A percentile compares a stretch with the other conserved stretches of the same genome.
Evolutionary conservation across 2,888 invertebrate species (phyloP).

Genomic region (Agelastica alni): DNA sequence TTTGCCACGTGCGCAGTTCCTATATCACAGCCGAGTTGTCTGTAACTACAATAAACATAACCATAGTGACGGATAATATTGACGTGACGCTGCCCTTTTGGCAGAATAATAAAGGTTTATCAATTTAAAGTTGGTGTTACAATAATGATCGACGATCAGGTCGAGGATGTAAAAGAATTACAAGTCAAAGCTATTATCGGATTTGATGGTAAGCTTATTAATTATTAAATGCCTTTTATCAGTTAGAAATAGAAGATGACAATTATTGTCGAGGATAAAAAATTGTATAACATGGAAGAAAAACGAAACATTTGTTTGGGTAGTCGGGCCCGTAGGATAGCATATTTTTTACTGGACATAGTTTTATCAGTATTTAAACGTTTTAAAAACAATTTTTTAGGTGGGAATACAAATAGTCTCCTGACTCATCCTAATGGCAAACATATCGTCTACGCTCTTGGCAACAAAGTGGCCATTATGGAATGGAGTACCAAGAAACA

Average conservation of each 20-base stretch:
- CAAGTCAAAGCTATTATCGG: slow-evolving; percentile 75
- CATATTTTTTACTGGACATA: no score
- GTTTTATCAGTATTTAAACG: not conserved
- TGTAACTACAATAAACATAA: no score
- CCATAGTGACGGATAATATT: no score
- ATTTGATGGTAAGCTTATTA: slow-evolving; percentile 72
- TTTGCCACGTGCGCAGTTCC: no score
- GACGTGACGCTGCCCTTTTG: no score
- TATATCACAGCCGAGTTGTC: no score
- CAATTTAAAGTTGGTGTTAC: not conserved
- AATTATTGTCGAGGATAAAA: no score
- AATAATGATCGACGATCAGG: slow-evolving; percentile 15
- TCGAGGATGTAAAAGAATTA: slow-evolving; percentile 63
- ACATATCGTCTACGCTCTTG: slow-evolving; percentile 77
- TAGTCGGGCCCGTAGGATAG: no score
- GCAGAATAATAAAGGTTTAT: no score
- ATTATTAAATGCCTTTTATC: not conserved
- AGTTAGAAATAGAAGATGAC: no score
- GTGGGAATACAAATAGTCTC: slow-evolving; percentile 61
- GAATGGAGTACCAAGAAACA: slow-evolving; percentile 72
- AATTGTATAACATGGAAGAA: no score
- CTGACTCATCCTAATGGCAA: slow-evolving; percentile 73
- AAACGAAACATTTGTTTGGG: no score
- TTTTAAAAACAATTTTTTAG: slow-evolving; percentile 45
- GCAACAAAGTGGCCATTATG: slow-evolving; percentile 76